Percentiles rank a stretch among this genome's conserved stretches.
These are phyloP conservation scores for Psittacus erithacus DNA, from an alignment of 2,113 vertebrate genomes.

Conservation along the genomic window DNA sequence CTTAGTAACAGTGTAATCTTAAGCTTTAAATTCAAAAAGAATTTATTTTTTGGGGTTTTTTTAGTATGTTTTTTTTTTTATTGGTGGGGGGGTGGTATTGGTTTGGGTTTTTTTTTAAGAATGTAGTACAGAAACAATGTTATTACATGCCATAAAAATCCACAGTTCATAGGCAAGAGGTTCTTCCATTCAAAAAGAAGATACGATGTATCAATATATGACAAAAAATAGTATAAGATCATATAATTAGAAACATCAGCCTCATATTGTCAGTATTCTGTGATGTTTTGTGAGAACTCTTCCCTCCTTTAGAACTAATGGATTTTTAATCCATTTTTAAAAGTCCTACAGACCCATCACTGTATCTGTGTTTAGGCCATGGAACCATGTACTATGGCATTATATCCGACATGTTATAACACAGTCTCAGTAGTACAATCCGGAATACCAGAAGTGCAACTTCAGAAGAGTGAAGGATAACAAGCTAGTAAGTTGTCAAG, in stretches of 20 bases:
- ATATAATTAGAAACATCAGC: background rate
- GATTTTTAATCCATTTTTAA: background rate
- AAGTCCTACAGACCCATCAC: background rate
- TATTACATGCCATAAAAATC: background rate
- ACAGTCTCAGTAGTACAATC: background rate
- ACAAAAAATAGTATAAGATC: background rate
- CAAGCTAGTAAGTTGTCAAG: background rate
- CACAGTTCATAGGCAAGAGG: background rate
- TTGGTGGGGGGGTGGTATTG: no score
- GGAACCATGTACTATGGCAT: background rate
- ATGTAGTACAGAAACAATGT: background rate
- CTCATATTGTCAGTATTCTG: background rate
- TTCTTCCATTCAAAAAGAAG: background rate
- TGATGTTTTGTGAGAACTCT: background rate
- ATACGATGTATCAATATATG: background rate
- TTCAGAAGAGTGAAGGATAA: background rate
- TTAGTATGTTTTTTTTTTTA: no score
- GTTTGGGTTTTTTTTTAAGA: background rate
- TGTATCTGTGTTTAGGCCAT: background rate
- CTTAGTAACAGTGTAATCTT: no score
- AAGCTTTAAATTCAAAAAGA: no score
- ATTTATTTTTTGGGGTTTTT: no score
- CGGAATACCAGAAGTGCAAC: background rate
- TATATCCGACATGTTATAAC: background rate
- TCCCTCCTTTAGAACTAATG: background rate